These are phyloP conservation scores for Eulemur mongoz DNA, from an alignment of 2,797 vertebrate species.

Conservation along the genomic window DNA sequence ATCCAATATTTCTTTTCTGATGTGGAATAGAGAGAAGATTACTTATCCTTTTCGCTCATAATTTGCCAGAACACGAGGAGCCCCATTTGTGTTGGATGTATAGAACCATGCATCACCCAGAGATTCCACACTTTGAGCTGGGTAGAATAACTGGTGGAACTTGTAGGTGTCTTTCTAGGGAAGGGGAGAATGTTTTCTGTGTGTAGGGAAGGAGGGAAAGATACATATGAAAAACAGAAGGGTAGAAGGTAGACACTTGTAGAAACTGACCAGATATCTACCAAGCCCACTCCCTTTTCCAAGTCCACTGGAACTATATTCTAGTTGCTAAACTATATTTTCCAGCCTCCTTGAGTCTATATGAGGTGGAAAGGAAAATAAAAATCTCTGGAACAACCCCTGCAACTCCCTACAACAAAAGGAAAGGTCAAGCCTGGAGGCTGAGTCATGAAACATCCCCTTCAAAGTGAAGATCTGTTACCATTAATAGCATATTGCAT, in stretches of 20 bases:
- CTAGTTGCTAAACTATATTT: background rate
- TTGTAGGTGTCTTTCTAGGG: background rate
- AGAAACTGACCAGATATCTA: background rate
- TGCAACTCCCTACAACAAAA: too few species aligned
- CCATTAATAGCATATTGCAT: too few species aligned
- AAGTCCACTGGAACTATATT: background rate
- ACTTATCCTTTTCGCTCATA: background rate
- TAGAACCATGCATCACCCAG: background rate
- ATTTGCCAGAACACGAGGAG: background rate
- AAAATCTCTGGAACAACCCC: too few species aligned
- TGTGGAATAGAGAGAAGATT: background rate
- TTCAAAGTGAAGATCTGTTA: too few species aligned
- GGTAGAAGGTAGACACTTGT: background rate
- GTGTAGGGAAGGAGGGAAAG: background rate
- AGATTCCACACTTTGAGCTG: background rate
- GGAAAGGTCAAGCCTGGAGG: too few species aligned
- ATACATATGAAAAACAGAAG: background rate
- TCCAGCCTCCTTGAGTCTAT: background rate
- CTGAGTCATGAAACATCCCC: too few species aligned
- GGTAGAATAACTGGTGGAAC: background rate
- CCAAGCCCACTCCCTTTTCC: background rate
- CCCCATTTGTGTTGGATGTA: background rate
- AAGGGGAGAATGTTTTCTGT: background rate
- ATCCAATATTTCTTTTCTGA: background rate
- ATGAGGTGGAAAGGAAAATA: too few species aligned